Base-by-base conservation (phyloP, 2,113 vertebrate genomes). In the Scytalopus superciliaris region DNA sequence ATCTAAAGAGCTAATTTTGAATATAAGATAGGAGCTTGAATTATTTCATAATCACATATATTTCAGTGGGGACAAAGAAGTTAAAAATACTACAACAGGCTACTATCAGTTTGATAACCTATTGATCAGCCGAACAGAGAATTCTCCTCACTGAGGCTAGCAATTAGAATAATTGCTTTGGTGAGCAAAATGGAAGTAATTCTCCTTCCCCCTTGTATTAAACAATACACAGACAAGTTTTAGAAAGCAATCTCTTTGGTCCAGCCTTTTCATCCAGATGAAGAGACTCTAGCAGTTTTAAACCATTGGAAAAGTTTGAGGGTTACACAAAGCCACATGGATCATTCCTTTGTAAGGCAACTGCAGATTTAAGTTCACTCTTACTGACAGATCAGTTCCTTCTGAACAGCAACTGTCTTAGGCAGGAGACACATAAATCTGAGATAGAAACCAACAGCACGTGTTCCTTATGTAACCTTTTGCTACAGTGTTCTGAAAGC, bases 371-470 rank as follows among this genome's bases (percentile, higher is more conserved):
- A 60, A 57, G 63, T n/a, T 85, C 59, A 57, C 28, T 73, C 67
- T 49, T 40, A 72, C 84, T 27, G 10, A 72, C 19, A 35, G 39
- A 37, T 31, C 5, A 6, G n/a, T 14, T 91, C 37, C 50, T 87
- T 78, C 67, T 47, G 59, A 21, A 49, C 70, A 75, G 30, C 27
- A 47, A 21, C 14, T 3, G 12, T 10, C 47, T 42, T 53, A 50
- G 35, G 40, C 12, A 57, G 53, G 22, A 79, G 37, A 55, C 2
- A 2, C 0, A 0, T 14, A 37, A 67, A 60, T 74, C 17, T 7
- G 19, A 24, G 50, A 28, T 0, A 84, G 35, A 69, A 89, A 55
- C 19, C 57, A 42, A 10, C 0, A 69, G 45, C 19, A 17, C 8
- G 0, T 5, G 13, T 49, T 87, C 44, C 40, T 5, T 14, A 12